These are phyloP conservation scores for Myocastor coypus DNA, from an alignment of 2,113 vertebrate species.

Conservation along the genomic window DNA sequence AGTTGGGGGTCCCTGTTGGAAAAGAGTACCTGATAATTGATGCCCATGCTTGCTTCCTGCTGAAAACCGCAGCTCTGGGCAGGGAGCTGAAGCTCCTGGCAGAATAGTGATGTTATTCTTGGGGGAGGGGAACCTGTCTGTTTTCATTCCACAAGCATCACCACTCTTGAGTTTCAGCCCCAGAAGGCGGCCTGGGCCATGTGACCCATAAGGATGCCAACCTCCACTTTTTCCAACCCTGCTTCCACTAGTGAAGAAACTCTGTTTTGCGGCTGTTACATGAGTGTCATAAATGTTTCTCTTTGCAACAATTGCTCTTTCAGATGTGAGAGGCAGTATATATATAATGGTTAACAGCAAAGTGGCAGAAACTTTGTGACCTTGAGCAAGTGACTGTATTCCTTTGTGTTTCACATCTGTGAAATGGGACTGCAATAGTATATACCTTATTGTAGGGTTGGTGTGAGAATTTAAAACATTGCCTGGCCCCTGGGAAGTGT, in stretches of 20 bases:
- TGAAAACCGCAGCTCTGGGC: constrained; percentile 37
- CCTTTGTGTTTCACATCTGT: not conserved
- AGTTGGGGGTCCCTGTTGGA: constrained; percentile 13
- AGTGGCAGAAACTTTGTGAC: not conserved
- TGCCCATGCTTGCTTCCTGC: constrained; percentile 30
- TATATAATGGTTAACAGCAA: not conserved
- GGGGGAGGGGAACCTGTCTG: constrained; percentile 60
- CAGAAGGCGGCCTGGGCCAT: constrained; percentile 51
- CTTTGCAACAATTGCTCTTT: not conserved
- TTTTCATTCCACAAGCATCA: constrained; percentile 74
- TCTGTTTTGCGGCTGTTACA: not conserved
- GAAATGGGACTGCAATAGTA: not conserved
- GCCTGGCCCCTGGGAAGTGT: not conserved
- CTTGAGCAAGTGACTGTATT: not conserved
- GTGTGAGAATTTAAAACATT: not conserved
- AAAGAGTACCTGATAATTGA: constrained; percentile 46
- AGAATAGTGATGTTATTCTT: constrained; percentile 60
- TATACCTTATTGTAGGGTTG: not conserved
- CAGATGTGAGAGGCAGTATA: not conserved
- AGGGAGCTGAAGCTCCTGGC: constrained; percentile 36
- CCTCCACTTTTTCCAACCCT: not conserved
- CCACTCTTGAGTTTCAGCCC: constrained; percentile 66
- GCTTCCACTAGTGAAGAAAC: not conserved
- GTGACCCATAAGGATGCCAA: constrained; percentile 35
- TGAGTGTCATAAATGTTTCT: not conserved